These are phyloP conservation scores for Ceratina calcarata DNA, from an alignment of 1,140 invertebrate genomes.

Conservation along the genomic window DNA sequence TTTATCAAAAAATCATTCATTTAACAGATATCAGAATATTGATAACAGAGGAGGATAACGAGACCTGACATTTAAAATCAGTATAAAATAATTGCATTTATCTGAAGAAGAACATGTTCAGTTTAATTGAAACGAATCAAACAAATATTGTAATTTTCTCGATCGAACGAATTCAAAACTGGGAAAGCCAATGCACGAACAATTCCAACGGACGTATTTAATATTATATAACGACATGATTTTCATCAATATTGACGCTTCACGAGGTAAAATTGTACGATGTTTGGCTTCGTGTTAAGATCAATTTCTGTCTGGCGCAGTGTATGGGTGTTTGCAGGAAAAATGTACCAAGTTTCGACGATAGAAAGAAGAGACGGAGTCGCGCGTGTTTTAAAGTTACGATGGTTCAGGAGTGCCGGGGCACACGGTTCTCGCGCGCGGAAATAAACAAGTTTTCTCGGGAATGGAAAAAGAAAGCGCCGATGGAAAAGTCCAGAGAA, in stretches of 20 bases:
- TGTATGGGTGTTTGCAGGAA: background rate
- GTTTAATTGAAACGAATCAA: too few species aligned
- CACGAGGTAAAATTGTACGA: background rate
- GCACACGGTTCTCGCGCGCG: conserved; percentile 14
- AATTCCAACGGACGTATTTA: background rate
- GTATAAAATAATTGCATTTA: too few species aligned
- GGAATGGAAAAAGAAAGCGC: conserved; percentile 11
- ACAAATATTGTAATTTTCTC: too few species aligned
- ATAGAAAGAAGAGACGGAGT: background rate
- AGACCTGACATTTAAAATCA: too few species aligned
- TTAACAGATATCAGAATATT: too few species aligned
- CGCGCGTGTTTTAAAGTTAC: conserved; percentile 24
- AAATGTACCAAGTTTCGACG: conserved; percentile 21
- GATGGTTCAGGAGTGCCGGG: background rate
- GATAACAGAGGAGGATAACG: too few species aligned
- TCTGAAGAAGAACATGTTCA: too few species aligned
- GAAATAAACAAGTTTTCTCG: conserved; percentile 50
- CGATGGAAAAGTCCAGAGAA: conserved; percentile 23
- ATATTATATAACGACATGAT: background rate
- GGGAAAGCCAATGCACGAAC: too few species aligned
- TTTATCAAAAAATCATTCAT: too few species aligned
- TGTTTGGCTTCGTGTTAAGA: background rate
- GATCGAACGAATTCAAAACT: too few species aligned
- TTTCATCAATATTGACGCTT: background rate
- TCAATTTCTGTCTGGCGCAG: background rate